Conservation (phyloP, 2,113 vertebrate genomes). For the Trematocara macrostoma region DNA sequence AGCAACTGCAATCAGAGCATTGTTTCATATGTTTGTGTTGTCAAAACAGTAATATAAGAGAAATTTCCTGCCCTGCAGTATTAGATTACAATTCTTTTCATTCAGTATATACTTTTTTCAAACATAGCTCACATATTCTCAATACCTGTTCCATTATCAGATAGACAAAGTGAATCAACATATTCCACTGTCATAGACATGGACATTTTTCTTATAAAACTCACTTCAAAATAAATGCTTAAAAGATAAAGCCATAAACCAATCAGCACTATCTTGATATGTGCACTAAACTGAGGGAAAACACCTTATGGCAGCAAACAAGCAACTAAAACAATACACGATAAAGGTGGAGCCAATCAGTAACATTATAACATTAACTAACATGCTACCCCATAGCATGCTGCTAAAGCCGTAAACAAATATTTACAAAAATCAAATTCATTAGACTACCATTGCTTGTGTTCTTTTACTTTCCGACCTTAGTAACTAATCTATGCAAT, state of each 20-base stretch:
- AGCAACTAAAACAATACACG: background rate
- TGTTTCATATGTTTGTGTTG: background rate
- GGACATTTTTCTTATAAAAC: background rate
- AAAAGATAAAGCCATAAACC: background rate
- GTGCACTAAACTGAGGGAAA: background rate
- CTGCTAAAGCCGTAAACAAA: background rate
- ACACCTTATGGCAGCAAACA: background rate
- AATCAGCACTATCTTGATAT: background rate
- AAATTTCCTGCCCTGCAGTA: background rate
- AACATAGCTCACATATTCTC: background rate
- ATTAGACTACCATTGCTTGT: background rate
- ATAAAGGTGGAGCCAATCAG: background rate
- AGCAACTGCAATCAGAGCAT: background rate
- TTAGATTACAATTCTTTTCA: background rate
- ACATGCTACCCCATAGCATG: background rate
- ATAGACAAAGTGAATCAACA: background rate
- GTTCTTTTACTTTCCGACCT: background rate
- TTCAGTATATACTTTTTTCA: background rate
- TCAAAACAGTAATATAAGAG: background rate
- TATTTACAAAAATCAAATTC: background rate
- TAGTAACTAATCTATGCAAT: background rate
- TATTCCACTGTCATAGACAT: background rate
- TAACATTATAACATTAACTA: background rate
- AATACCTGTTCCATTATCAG: background rate
- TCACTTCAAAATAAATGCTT: background rate